Conservation (phyloP, 2,113 vertebrate genomes). For the Hippolais icterina region DNA sequence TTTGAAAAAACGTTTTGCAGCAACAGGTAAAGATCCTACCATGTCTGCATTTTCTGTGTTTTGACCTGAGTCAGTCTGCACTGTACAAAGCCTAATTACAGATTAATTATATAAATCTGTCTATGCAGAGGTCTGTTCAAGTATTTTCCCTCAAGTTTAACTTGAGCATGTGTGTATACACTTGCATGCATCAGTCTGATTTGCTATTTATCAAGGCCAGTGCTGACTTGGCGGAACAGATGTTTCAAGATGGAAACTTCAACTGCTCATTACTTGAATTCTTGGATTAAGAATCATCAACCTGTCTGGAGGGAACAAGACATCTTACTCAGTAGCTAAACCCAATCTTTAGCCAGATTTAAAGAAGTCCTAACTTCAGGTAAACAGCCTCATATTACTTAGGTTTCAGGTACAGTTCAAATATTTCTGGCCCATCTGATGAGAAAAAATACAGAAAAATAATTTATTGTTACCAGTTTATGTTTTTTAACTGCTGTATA, state of each 20-base stretch:
- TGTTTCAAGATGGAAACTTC: constrained; percentile 65
- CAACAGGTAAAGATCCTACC: constrained; percentile 52
- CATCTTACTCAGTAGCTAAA: constrained; percentile 35
- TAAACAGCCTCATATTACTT: background rate
- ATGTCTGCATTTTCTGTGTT: constrained; percentile 50
- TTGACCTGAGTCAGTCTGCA: constrained; percentile 34
- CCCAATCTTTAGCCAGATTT: background rate
- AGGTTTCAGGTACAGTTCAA: background rate
- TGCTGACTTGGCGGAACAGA: constrained; percentile 63
- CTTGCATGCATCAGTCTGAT: constrained; percentile 59
- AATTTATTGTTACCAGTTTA: background rate
- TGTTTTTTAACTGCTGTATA: background rate
- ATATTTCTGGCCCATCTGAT: background rate
- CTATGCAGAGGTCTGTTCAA: constrained; percentile 35
- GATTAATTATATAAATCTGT: constrained; percentile 62
- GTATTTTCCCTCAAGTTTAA: constrained; percentile 56
- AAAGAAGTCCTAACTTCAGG: background rate
- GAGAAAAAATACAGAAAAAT: background rate
- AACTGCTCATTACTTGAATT: constrained; percentile 62
- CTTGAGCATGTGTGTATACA: constrained; percentile 35
- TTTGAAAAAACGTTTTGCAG: constrained; percentile 12
- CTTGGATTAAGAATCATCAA: constrained; percentile 65
- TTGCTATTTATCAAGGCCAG: constrained; percentile 68
- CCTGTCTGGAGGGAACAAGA: constrained; percentile 52
- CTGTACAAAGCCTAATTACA: constrained; percentile 51